Base-by-base conservation (phyloP, 2,888 invertebrate genomes). In the Gnatocerus cornutus region DNA sequence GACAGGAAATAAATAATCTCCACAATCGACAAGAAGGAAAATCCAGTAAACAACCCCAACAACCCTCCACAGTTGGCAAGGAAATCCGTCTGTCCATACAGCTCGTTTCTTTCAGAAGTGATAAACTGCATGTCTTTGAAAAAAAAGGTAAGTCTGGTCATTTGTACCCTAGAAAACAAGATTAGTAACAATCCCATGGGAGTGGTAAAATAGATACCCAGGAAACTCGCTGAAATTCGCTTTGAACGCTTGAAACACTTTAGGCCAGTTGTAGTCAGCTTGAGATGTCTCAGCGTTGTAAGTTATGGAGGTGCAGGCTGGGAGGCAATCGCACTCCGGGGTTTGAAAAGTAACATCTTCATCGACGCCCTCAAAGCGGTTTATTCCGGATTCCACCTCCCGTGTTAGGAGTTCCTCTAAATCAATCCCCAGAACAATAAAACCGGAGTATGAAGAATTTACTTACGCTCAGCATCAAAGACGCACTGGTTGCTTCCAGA, bases 61-160 rank as follows among this genome's bases (percentile, higher is more conserved):
- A 89, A 81, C 45, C 89, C 89, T 1, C 89, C 89, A 68, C 87
- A 87, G 79, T 87, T 88, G 71, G 88, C 87, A 3, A 89, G 79
- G 78, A 89, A 88, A 78, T 89, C 89, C 0, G 87, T 87, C 61
- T 84, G 74, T 0, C 89, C 89, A 71, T 87, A 89, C 48, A 89
- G 77, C 76, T 89, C 89, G 41, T 88, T 88, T 7, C 89, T 85
- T 62, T 86, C 86, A 58, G 88, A 87, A 0, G 88, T 86, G 30
- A 88, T 85, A 73, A 87, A 89, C 45, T 87, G 86, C 2, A 90
- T 89, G 78, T 92, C 92, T 81, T 91, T 92, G 84, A 92, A 92
- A 84, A 90, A 92, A 52, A 92, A 87, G 74, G 89, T 89, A 6
- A 92, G 86, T 2, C 91, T 87, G 0, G 92, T 87, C 83, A 88